Percentiles rank a stretch among this genome's conserved stretches.
Conservation (phyloP, 2,113 vertebrate genomes). For the Dromaius novaehollandiae region DNA sequence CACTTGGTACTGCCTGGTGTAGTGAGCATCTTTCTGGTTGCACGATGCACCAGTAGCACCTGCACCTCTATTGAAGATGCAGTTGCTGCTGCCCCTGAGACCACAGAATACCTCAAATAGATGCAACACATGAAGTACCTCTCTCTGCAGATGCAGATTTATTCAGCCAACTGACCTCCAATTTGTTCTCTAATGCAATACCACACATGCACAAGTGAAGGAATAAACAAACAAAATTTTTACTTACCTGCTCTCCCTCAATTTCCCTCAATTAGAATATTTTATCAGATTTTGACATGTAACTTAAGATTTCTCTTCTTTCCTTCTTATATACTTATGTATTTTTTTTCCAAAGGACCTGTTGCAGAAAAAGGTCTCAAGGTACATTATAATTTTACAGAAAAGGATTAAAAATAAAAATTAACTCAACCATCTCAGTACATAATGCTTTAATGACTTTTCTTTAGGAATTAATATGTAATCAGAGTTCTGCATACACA, state of each 20-base stretch:
- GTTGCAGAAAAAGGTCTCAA: conserved; percentile 30
- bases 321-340: background rate
- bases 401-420: conserved; percentile 22
- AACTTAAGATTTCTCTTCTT: background rate
- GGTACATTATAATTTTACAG: background rate
- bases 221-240: conserved; percentile 16
- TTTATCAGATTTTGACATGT: background rate
- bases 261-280: background rate
- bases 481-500: background rate
- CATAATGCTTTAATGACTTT: conserved; percentile 30
- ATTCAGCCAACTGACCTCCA: background rate
- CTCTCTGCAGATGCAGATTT: background rate
- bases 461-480: background rate
- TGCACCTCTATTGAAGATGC: background rate
- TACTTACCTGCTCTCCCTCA: conserved; percentile 70
- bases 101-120: background rate
- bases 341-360: conserved; percentile 40
- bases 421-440: background rate
- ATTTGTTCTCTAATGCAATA: background rate
- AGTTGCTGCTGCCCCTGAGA: background rate
- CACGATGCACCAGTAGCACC: accelerated
- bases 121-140: accelerated
- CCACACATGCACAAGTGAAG: background rate
- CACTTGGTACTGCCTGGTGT: accelerated
- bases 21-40: accelerated